Percentiles rank a stretch among this genome's conserved stretches.
phyloP scores from a whole-genome alignment of 2,797 vertebrate genomes.

The Takifugu rubripes region DNA sequence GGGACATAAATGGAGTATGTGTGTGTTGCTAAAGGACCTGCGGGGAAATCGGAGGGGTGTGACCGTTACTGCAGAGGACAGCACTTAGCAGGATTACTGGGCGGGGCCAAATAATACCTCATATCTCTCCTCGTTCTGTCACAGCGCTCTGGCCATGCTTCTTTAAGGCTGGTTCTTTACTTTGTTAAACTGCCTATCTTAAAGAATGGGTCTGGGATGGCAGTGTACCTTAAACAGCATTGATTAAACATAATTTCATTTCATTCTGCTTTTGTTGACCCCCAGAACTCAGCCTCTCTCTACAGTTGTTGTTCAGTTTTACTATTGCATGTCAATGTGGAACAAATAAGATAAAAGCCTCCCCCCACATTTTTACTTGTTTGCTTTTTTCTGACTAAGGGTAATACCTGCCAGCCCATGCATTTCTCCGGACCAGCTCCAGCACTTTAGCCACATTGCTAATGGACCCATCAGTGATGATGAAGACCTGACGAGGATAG shows the following conservation, averaged over 20 bases:
- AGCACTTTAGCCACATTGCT: constrained; percentile 77
- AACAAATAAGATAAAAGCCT: not conserved
- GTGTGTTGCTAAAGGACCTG: constrained; percentile 39
- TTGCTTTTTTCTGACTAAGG: not conserved
- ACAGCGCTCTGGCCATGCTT: constrained; percentile 17
- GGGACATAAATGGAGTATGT: constrained; percentile 61
- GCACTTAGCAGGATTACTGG: constrained; percentile 76
- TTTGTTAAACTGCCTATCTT: not conserved
- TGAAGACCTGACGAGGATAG: constrained; percentile 89
- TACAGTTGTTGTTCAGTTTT: no score
- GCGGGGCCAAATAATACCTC: constrained; percentile 47
- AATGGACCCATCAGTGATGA: constrained; percentile 75
- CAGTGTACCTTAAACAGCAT: not conserved
- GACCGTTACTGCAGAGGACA: constrained; percentile 60
- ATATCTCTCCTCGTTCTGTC: constrained; percentile 21
- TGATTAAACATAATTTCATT: not conserved
- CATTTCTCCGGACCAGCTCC: constrained; percentile 86
- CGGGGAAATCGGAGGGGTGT: constrained; percentile 41
- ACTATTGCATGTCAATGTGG: not conserved
- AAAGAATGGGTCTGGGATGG: not conserved
- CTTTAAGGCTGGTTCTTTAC: constrained; percentile 2
- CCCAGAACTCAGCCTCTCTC: no score
- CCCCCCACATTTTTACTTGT: not conserved
- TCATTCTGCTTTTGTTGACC: not conserved
- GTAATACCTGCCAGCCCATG: constrained; percentile 82